Percentiles rank a stretch among this genome's conserved stretches.
Conservation (phyloP, 2,888 invertebrate genomes). For the Heteromurus nitidus region DNA sequence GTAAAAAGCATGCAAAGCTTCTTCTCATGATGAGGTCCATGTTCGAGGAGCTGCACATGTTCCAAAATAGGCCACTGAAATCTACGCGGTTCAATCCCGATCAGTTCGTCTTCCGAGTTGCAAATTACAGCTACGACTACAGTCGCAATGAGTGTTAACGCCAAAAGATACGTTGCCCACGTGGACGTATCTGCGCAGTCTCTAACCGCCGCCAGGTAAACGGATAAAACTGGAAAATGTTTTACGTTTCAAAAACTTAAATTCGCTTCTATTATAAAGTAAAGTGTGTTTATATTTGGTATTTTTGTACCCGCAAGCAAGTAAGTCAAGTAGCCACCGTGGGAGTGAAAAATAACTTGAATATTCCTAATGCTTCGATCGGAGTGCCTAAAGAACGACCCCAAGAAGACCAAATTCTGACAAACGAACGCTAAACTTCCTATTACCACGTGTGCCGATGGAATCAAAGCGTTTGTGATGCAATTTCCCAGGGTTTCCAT, state of each 20-base stretch:
- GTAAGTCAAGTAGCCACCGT: slow-evolving; percentile 4
- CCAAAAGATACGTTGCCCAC: neutral
- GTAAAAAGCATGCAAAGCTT: neutral
- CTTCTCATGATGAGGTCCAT: neutral
- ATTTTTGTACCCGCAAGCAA: slow-evolving; percentile 14
- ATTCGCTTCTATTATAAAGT: too few relatives aligned
- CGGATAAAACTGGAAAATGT: neutral
- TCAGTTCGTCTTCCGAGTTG: neutral
- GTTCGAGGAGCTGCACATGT: neutral
- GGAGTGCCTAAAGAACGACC: neutral
- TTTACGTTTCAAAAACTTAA: neutral
- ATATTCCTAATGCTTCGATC: neutral
- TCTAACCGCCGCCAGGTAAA: neutral
- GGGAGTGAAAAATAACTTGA: slow-evolving; percentile 24
- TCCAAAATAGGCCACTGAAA: slow-evolving; percentile 39
- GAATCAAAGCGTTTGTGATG: neutral
- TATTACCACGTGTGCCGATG: neutral
- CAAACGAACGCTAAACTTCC: neutral
- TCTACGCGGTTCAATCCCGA: neutral
- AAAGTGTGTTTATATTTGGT: too few relatives aligned
- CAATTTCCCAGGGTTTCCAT: neutral
- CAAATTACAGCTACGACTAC: neutral
- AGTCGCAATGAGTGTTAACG: neutral
- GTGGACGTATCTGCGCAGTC: neutral
- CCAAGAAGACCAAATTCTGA: neutral